Base-by-base conservation (phyloP, 2,797 vertebrate species). In the Pipistrellus kuhlii region DNA sequence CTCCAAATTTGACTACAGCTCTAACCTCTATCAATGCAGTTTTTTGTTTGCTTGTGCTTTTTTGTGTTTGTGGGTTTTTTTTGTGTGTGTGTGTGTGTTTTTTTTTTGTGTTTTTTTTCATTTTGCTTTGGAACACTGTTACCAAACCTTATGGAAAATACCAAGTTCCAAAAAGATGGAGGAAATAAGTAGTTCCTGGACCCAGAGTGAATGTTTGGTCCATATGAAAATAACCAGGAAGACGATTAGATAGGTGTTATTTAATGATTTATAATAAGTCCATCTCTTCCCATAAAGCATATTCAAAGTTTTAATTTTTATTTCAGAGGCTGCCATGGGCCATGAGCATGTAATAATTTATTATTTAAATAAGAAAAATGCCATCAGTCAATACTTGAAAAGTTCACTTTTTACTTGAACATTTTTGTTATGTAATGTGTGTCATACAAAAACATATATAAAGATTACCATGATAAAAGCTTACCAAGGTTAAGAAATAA, bases 1-100 rank as follows among this genome's bases (percentile, higher is more conserved):
- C 62, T 97, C 17, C 30, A 64, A 55, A 96, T 96, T 95, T 97
- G 96, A 94, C 88, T 96, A 84, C 2, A 64, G 27, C n/a, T 93
- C 55, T 76, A 92, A 66, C 82, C 82, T 92, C 71, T 93, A 90
- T 84, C 85, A 94, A 93, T 95, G 96, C 93, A 95, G 96, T 93
- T 96, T 96, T 88, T 94, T 44, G 8, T 44, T 44, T 44, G 44
- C 10, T 44, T 44, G 44, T 44, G 38, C 38, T 41, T 41, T 41
- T 41, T 41, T 41, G 2, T 44, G 44, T 44, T 44, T 44, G 38
- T 44, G 44, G 8, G 35, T 35, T 35, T 35, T 35, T 44, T 44
- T 44, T 8, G n/a, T n/a, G n/a, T n/a, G n/a, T n/a, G n/a, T n/a
- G n/a, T n/a, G n/a, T n/a, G n/a, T n/a, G n/a, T 44, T 44, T 44